Evolutionary conservation across 2,113 vertebrate genomes (phyloP).

Genomic region (Ranitomeya imitator): DNA sequence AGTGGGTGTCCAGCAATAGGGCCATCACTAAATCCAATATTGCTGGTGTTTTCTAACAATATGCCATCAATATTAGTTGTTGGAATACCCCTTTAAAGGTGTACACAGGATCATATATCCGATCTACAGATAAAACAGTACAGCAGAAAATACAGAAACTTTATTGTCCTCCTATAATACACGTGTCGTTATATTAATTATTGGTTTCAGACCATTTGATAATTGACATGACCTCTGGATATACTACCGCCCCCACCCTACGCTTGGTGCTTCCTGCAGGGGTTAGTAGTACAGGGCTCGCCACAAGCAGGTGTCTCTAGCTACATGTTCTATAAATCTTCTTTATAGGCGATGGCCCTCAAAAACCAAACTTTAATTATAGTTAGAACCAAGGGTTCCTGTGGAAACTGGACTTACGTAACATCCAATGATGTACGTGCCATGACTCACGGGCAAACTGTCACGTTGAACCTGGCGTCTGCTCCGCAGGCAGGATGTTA

Average conservation of each 20-base stretch:
- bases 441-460: neutral
- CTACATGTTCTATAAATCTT: neutral
- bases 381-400: neutral
- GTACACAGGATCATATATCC: neutral
- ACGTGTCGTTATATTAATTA: neutral
- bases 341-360: neutral
- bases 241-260: neutral
- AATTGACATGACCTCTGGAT: neutral
- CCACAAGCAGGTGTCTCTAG: too few relatives aligned
- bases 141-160: neutral
- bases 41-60: neutral
- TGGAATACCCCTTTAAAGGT: neutral
- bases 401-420: neutral
- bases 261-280: neutral
- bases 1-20: neutral
- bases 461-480: too few relatives aligned
- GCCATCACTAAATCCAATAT: neutral
- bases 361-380: neutral
- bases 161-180: neutral
- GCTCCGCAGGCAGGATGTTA: too few relatives aligned
- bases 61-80: neutral
- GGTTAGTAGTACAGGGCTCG: neutral
- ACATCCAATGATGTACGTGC: neutral
- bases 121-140: neutral
- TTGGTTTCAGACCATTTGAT: constrained; percentile 12